Evolutionary conservation across 2,113 vertebrate genomes (phyloP), one percentile per base, ranked within the genome.

Genomic region (Callocephalon fimbriatum): DNA sequence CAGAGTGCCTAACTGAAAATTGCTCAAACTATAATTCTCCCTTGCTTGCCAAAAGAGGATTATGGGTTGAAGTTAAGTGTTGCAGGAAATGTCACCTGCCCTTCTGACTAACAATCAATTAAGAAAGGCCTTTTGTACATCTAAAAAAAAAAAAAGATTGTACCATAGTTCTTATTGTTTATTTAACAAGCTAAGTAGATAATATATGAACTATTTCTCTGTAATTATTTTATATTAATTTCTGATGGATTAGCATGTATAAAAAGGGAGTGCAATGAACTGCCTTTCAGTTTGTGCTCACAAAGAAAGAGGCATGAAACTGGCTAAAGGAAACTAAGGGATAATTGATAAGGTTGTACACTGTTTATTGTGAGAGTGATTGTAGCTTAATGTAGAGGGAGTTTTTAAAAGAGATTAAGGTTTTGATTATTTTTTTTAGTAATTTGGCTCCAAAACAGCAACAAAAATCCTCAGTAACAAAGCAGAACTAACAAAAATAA

Each of bases 71-170:
- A 97, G 75, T 84, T 81, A 95, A 95, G 13, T 79, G 40, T 94
- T 96, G 82, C 80, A 96, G 95, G 91, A 97, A 97, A 97, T 95
- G 75, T 95, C 84, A 97, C 95, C 91, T 96, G 32, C 68, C 63
- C 70, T 96, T 81, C 96, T 89, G 50, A 88, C 75, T 82, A 94
- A 79, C 37, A 95, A 94, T 94, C 95, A 96, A 93, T 85, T n/a
- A 86, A 90, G 97, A 91, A 86, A 44, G 15, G 7, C 8, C 40
- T 79, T 95, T 95, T 93, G 38, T 86, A 90, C 31, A 62, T 35
- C 27, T 50, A 44, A 48, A 62, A 56, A 44, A 59, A 72, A 40
- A 78, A 72, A 76, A 51, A 68, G 2, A 61, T 17, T 32, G 68
- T 42, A 35, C 22, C 32, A 32, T 6, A 27, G 26, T 7, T 45